Evolutionary conservation across 2,113 vertebrate genomes (phyloP), one percentile per base, ranked within the genome.

Genomic region (Paratilapia polleni): DNA sequence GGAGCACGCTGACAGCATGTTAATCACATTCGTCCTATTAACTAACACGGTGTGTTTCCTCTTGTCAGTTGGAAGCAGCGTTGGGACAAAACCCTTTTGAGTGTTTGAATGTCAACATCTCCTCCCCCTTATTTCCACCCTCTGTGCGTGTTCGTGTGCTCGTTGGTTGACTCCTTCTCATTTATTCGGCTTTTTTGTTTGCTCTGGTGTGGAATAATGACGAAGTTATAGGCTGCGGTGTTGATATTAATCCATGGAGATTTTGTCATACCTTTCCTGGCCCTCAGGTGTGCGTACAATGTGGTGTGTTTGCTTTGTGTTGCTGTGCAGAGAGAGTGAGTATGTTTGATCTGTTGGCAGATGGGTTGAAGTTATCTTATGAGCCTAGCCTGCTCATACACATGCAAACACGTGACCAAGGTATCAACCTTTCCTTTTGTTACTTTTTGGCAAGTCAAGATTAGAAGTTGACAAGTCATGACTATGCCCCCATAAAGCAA

Each of bases 31-130:
- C 4, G 78, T 52, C 82, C 68, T 79, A 81, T 87, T 87, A 80
- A 78, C 60, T 84, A 78, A 78, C 60, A 4, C n/a, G 24, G 57
- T 64, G 77, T 4, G 66, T 87, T 88, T 88, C 81, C 89, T 87
- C 85, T 36, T 38, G 78, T 82, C 88, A 85, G 86, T 73, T 58
- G 81, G 87, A 28, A 78, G 78, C 78, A 58, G 49, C 31, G 17
- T 52, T 58, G 26, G 82, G 77, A 87, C 86, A 90, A 91, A 91
- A 80, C 63, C 81, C 85, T 77, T 91, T 88, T 85, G 62, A 86
- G 78, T 15, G 52, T 92, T 90, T 89, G 88, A 90, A 91, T 77
- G 88, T 92, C 87, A 93, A 88, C 91, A 91, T 54, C 77, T 83
- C 77, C 80, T 82, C 81, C 78, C 70, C 81, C 74, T 81, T 61